These are phyloP conservation scores for Heteractis magnifica DNA, from an alignment of 92 coral and sea anemone genomes.

Conservation along the genomic window DNA sequence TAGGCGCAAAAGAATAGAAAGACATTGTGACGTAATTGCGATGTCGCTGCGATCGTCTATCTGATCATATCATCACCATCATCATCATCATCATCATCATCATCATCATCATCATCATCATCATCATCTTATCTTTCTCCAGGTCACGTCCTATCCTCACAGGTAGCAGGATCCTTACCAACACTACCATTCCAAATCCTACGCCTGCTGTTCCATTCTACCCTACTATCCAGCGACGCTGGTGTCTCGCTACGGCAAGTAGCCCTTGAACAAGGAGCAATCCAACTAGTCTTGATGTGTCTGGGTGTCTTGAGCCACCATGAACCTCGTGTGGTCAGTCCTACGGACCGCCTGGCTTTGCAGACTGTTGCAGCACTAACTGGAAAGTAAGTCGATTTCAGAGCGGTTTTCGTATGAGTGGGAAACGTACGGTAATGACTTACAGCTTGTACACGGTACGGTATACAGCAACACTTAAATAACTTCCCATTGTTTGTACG, in stretches of 20 bases:
- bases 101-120: neutral
- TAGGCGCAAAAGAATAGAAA: no score
- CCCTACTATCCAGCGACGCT: conserved; percentile 51
- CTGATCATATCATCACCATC: neutral
- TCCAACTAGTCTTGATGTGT: conserved; percentile 83
- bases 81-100: neutral
- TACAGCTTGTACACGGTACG: no score
- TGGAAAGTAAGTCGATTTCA: conserved; percentile 63
- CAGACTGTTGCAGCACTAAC: conserved; percentile 84
- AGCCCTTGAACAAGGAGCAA: conserved; percentile 82
- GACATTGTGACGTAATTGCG: no score
- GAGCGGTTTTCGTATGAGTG: no score
- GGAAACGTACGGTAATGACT: no score
- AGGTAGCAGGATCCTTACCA: conserved; percentile 72
- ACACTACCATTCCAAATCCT: conserved; percentile 87
- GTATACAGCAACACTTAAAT: no score
- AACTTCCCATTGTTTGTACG: no score
- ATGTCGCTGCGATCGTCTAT: no score
- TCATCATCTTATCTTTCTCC: neutral
- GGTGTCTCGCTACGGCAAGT: conserved; percentile 66
- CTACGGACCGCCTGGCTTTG: conserved; percentile 72
- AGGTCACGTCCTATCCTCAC: conserved; percentile 77
- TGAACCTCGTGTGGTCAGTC: conserved; percentile 68
- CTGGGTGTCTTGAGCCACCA: conserved; percentile 96
- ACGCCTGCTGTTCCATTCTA: conserved; percentile 64